Base-by-base conservation (phyloP, 2,797 vertebrate species). In the Simalia tracyae region DNA sequence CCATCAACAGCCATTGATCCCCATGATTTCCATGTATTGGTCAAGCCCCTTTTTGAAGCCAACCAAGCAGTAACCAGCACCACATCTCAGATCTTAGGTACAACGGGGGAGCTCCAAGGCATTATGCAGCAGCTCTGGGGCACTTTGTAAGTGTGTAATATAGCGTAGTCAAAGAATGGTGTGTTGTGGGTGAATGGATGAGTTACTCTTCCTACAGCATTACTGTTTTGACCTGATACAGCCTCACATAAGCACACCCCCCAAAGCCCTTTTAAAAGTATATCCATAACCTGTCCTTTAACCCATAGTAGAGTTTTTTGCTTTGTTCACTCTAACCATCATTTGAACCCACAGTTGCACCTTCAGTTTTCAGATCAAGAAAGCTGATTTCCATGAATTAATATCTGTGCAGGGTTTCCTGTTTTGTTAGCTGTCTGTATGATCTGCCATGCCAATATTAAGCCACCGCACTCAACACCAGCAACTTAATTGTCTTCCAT, bases 401-500 rank as follows among this genome's bases (percentile, higher is more conserved):
- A 96, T 96, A 96, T 92, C 95, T 93, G 92, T 91, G 97, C 96
- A 97, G 97, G 97, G 97, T 96, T 95, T 96, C 96, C 95, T 92
- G 96, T 97, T 97, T 94, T 96, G 92, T 94, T 96, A 96, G 96
- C 95, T 93, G 97, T 97, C 95, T 96, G 86, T 97, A 97, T 97
- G 98, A 98, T 97, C 96, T 93, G 96, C 96, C 95, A 93, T 97
- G 96, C 97, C 97, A 98, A 98, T 98, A 98, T 98, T 97, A 97
- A 98, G 96, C 94, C 94, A 87, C 95, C 94, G 96, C 96, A 97
- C 91, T 93, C 92, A 88, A 76, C 76, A 95, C 76, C 87, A 93
- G 94, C 94, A 98, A 97, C 96, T 97, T 98, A 98, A 98, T 98
- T 98, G 98, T 97, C 97, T 95, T 95, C 91, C 93, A 94, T 96